These are phyloP conservation scores for Therioaphis trifolii DNA, from an alignment of 2,888 invertebrate genomes.

Conservation along the genomic window DNA sequence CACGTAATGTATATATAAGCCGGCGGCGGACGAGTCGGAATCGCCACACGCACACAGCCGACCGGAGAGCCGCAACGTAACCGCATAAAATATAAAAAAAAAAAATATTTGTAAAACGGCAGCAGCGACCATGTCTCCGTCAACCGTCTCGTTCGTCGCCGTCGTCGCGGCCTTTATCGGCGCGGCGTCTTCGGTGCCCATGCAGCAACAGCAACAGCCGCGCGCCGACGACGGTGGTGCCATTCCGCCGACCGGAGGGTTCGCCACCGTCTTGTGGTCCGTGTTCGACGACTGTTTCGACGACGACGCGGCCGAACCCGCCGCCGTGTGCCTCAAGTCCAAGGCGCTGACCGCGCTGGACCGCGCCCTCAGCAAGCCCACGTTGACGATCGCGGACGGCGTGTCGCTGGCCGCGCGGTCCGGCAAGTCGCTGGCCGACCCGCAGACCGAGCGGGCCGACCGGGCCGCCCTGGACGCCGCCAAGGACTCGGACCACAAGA, in stretches of 20 bases:
- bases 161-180: background rate
- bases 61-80: no score
- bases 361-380: conserved; percentile 32
- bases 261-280: conserved; percentile 37
- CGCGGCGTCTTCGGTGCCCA: background rate
- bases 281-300: conserved; percentile 47
- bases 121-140: background rate
- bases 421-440: conserved; percentile 60
- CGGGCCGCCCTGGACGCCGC: conserved; percentile 61
- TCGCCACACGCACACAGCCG: no score
- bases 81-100: no score
- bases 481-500: conserved; percentile 31
- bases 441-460: conserved; percentile 53
- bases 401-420: conserved; percentile 13
- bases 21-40: no score
- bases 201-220: background rate
- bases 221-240: no score
- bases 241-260: no score
- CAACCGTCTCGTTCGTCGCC: background rate
- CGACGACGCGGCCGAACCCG: conserved; percentile 34
- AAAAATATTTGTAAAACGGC: no score
- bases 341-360: conserved; percentile 41
- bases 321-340: conserved; percentile 48
- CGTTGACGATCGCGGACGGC: background rate
- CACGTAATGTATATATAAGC: no score